These are phyloP conservation scores for Eurytoma adleriae DNA, from an alignment of 2,888 invertebrate genomes.

Conservation along the genomic window DNA sequence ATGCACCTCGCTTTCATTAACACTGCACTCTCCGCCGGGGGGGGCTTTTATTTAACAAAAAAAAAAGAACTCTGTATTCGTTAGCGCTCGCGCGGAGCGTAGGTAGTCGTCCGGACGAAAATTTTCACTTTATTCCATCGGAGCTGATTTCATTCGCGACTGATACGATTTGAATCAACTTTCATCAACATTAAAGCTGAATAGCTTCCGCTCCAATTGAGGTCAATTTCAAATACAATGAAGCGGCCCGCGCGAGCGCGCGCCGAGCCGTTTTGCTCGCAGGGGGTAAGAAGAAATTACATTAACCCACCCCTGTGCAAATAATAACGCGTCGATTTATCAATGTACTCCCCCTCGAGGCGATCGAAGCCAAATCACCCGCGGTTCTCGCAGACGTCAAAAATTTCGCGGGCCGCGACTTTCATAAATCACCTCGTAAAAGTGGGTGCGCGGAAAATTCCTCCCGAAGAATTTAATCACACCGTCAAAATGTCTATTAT, in stretches of 20 bases:
- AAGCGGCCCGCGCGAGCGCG: neutral
- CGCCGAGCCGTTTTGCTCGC: neutral
- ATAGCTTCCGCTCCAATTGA: conserved; percentile 1
- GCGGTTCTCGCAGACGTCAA: no score
- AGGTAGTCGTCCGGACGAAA: neutral
- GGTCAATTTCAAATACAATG: conserved; percentile 42
- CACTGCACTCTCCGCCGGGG: neutral
- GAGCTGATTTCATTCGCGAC: conserved; percentile 20
- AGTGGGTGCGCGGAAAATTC: neutral
- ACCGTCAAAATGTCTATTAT: neutral
- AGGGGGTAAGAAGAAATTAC: neutral
- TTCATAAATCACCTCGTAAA: neutral
- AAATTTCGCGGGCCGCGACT: neutral
- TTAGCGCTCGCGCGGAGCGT: neutral
- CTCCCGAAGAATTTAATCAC: neutral
- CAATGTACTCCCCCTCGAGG: no score
- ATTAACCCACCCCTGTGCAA: neutral
- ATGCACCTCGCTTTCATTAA: neutral
- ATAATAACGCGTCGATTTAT: neutral
- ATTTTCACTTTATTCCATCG: conserved; percentile 12
- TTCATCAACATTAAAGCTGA: conserved; percentile 22
- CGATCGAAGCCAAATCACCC: no score
- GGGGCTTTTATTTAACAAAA: neutral
- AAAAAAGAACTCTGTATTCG: neutral
- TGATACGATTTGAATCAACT: conserved; percentile 31